A percentile compares a stretch with the other conserved stretches of the same genome.
Evolutionary conservation across 2,888 invertebrate species (phyloP).

Genomic region (Sinodicranocentrus sp.): DNA sequence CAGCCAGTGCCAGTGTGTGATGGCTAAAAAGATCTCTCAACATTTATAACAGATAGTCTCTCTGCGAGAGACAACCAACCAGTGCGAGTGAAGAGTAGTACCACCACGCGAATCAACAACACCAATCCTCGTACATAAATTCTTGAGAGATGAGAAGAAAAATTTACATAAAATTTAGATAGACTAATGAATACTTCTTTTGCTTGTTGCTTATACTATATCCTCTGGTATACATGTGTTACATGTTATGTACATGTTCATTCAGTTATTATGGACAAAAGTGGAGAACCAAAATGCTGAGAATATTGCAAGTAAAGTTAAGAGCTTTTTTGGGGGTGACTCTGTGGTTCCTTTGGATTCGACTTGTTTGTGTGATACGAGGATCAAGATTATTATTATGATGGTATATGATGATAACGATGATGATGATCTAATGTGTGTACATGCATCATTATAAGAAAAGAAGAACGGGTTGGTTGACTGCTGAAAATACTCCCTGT

Average conservation of each 20-base stretch:
- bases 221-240: slow-evolving; percentile 12
- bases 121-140: slow-evolving; percentile 57
- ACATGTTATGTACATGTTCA: neutral
- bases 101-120: slow-evolving; percentile 57
- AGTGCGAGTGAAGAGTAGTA: slow-evolving; percentile 34
- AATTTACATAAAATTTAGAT: slow-evolving; percentile 67
- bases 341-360: slow-evolving; percentile 24
- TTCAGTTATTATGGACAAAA: neutral
- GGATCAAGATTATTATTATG: slow-evolving; percentile 55
- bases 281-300: neutral
- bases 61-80: slow-evolving; percentile 53
- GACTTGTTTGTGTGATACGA: slow-evolving; percentile 27
- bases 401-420: slow-evolving; percentile 32
- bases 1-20: neutral
- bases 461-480: neutral
- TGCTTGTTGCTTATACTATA: slow-evolving; percentile 52
- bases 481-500: neutral
- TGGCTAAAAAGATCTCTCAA: slow-evolving; percentile 37
- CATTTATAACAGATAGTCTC: slow-evolving; percentile 22
- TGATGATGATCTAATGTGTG: slow-evolving; percentile 49
- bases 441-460: slow-evolving; percentile 39
- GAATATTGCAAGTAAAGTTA: neutral
- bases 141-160: slow-evolving; percentile 33
- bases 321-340: slow-evolving; percentile 14
- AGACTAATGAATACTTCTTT: slow-evolving; percentile 59